A percentile compares a stretch with the other conserved stretches of the same genome.
These are phyloP conservation scores for Eristalis arbustorum DNA, from an alignment of 2,888 invertebrate species.

Conservation along the genomic window DNA sequence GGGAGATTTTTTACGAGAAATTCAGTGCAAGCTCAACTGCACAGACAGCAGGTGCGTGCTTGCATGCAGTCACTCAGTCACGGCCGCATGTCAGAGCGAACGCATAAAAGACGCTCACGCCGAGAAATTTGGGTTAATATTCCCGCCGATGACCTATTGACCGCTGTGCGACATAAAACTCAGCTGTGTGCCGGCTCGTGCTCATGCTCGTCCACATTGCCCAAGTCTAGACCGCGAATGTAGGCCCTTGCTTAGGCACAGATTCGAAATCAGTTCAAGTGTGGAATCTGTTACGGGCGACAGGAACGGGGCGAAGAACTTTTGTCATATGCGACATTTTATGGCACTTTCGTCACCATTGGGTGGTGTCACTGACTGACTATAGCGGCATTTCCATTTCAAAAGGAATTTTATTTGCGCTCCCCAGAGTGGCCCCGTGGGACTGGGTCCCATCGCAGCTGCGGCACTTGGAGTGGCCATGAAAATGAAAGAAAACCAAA, in stretches of 20 bases:
- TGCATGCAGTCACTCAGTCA: background rate
- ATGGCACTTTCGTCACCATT: background rate
- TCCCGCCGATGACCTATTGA: too few species aligned
- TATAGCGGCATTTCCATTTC: background rate
- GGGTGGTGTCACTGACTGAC: background rate
- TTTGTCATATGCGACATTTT: background rate
- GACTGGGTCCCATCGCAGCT: background rate
- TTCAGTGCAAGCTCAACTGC: background rate
- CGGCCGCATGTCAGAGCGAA: too few species aligned
- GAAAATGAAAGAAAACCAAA: too few species aligned
- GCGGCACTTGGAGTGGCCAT: background rate
- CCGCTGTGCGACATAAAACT: too few species aligned
- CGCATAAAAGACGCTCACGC: too few species aligned
- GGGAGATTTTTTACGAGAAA: background rate
- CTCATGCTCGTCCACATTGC: too few species aligned
- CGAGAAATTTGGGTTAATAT: too few species aligned
- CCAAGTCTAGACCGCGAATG: background rate
- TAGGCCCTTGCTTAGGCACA: background rate
- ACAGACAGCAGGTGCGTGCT: background rate
- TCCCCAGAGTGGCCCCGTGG: background rate
- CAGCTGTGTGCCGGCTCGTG: too few species aligned
- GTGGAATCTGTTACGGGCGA: background rate
- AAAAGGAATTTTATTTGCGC: background rate
- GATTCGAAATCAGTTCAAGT: background rate
- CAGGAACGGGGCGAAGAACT: background rate